phyloP scores from a whole-genome alignment of 2,797 vertebrate genomes.

The Danionella dracula region DNA sequence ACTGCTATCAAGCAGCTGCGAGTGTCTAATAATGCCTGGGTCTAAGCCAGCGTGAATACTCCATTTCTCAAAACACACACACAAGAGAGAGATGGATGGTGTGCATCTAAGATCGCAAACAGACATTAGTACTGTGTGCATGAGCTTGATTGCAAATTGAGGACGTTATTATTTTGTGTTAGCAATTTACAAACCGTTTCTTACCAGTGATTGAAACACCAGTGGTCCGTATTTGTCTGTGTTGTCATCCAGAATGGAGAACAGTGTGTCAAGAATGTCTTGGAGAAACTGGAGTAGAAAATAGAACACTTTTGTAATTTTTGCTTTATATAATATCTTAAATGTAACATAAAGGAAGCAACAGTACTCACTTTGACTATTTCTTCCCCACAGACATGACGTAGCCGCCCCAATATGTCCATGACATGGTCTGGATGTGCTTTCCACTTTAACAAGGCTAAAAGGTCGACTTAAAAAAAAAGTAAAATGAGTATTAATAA shows the following conservation, averaged over 20 bases:
- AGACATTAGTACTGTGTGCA: neutral
- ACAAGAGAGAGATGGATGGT: neutral
- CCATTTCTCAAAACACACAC: slow-evolving; percentile 26
- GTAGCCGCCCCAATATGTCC: slow-evolving; percentile 91
- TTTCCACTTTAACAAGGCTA: slow-evolving; percentile 98
- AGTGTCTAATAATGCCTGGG: slow-evolving; percentile 37
- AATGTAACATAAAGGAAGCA: neutral
- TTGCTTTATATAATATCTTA: no score
- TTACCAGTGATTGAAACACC: slow-evolving; percentile 98
- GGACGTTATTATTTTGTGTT: neutral
- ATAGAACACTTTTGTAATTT: neutral
- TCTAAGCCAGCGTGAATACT: slow-evolving; percentile 31
- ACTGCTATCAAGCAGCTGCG: slow-evolving; percentile 29
- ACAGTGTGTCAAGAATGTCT: slow-evolving; percentile 95
- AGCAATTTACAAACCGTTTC: no score
- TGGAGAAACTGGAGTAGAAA: slow-evolving; percentile 83
- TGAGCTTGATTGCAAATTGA: neutral
- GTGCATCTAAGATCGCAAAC: neutral
- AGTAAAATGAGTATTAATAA: neutral
- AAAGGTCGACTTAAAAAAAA: slow-evolving; percentile 80
- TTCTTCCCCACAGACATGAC: slow-evolving; percentile 94
- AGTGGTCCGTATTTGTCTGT: slow-evolving; percentile 97
- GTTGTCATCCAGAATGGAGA: slow-evolving; percentile 97
- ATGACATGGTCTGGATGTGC: slow-evolving; percentile 92
- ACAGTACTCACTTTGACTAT: slow-evolving; percentile 85